Evolutionary conservation across 2,797 vertebrate species (phyloP).

Genomic region (Leptodactylus fallax): DNA sequence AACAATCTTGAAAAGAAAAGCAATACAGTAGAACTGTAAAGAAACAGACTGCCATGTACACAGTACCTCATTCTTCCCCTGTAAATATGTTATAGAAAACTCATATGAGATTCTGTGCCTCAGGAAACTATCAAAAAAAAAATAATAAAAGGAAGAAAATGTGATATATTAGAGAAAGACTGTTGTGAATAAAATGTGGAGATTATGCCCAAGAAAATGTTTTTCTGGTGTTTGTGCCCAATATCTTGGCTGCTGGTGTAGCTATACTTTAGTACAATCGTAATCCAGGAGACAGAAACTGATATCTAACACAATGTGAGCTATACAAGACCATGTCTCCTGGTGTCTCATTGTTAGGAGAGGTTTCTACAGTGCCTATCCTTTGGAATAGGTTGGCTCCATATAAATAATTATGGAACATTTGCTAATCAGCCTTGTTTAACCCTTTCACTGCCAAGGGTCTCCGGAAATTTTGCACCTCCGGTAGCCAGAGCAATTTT

Average conservation of each 20-base stretch:
- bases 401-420: no score
- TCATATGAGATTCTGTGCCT: background rate
- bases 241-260: background rate
- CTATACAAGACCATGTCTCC: background rate
- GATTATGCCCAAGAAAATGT: background rate
- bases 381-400: no score
- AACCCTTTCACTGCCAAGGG: no score
- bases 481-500: no score
- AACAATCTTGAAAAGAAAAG: conserved; percentile 13
- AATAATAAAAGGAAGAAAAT: background rate
- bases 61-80: background rate
- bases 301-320: background rate
- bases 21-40: background rate
- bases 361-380: background rate
- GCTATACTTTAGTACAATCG: background rate
- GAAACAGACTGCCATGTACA: background rate
- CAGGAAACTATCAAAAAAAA: background rate
- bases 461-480: no score
- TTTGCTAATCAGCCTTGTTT: no score
- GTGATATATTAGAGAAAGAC: background rate
- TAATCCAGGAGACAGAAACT: background rate
- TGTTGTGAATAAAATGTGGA: background rate
- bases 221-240: background rate
- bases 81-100: background rate
- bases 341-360: background rate